phyloP scores from a whole-genome alignment of 2,113 vertebrate species.

The Embiotoca jacksoni region DNA sequence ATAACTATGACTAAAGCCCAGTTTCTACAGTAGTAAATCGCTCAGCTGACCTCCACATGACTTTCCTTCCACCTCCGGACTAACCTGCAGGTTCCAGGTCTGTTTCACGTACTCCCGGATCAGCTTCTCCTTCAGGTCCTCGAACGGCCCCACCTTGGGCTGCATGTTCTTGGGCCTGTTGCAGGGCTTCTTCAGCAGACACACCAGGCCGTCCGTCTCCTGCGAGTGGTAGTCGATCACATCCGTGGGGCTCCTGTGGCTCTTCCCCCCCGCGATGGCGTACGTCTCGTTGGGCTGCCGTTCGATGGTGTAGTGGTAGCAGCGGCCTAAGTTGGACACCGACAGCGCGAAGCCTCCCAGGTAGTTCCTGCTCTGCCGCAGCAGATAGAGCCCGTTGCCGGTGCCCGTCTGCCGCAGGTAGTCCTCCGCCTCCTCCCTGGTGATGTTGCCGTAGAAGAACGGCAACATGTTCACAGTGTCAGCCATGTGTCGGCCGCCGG shows the following conservation, averaged over 20 bases:
- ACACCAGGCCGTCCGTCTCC: conserved; percentile 91
- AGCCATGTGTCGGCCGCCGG: conserved; percentile 41
- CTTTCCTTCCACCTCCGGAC: conserved; percentile 35
- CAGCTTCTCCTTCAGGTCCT: conserved; percentile 95
- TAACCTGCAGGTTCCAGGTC: conserved; percentile 95
- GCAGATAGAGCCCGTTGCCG: conserved; percentile 88
- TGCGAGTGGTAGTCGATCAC: conserved; percentile 92
- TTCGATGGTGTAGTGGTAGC: conserved; percentile 96
- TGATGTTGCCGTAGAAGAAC: conserved; percentile 97
- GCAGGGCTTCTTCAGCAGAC: conserved; percentile 90
- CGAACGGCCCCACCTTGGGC: conserved; percentile 94
- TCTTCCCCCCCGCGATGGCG: conserved; percentile 92
- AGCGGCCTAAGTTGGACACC: conserved; percentile 83
- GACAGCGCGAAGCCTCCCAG: conserved; percentile 94
- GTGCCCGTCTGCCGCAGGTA: conserved; percentile 88
- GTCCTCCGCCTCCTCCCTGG: conserved; percentile 93
- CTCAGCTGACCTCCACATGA: too few relatives aligned
- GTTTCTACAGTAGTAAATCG: too few relatives aligned
- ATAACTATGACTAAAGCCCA: too few relatives aligned
- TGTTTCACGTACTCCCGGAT: conserved; percentile 94
- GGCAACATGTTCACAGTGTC: conserved; percentile 87
- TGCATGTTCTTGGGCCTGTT: conserved; percentile 89
- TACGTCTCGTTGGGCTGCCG: conserved; percentile 89
- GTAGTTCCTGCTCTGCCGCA: conserved; percentile 95
- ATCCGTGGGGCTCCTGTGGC: conserved; percentile 87